Evolutionary conservation across 64 coral and sea anemone genomes (phyloP).

Genomic region (Anthopleura sola): DNA sequence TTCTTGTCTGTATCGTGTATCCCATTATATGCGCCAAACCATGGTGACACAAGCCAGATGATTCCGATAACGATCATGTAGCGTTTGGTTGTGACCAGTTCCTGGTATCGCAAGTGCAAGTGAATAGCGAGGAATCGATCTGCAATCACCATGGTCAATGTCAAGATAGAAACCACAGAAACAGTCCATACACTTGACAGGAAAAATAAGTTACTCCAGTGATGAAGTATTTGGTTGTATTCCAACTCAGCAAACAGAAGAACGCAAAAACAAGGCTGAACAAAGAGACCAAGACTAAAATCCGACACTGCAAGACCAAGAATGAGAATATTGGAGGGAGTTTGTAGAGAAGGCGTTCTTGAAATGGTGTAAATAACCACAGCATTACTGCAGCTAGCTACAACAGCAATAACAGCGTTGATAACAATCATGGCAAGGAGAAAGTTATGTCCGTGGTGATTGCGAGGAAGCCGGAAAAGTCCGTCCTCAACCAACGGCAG

Average conservation of each 20-base stretch:
- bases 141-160: not conserved
- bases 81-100: not conserved
- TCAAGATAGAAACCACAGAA: not conserved
- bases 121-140: not conserved
- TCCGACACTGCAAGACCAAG: not conserved
- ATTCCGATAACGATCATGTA: not conserved
- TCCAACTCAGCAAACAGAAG: not conserved
- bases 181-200: not conserved
- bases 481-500: not conserved
- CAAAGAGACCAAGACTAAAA: not conserved
- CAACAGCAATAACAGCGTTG: not conserved
- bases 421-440: not conserved
- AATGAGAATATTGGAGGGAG: slow-evolving; percentile 4
- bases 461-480: not conserved
- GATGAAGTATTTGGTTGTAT: not conserved
- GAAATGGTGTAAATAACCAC: not conserved
- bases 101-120: not conserved
- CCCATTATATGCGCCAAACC: not conserved
- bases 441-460: not conserved
- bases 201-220: not conserved
- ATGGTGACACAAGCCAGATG: not conserved
- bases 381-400: slow-evolving; percentile 6
- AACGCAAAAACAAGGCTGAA: not conserved
- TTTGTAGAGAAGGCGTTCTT: not conserved
- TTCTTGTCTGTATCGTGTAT: not conserved